These are phyloP conservation scores for Alligator sinensis DNA, from an alignment of 2,113 vertebrate species.

Conservation along the genomic window DNA sequence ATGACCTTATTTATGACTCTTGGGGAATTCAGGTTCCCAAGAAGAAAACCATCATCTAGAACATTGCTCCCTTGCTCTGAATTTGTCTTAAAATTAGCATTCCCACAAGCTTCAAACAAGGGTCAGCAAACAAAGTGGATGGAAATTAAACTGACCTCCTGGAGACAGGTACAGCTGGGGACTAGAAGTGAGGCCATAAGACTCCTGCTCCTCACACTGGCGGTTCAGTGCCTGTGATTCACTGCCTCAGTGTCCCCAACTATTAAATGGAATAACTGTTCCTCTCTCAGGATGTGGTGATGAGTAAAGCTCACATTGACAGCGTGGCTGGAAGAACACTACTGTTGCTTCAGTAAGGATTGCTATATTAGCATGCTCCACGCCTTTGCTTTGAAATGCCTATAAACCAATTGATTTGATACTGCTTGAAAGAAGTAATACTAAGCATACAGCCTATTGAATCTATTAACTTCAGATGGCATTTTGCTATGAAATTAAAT, in stretches of 20 bases:
- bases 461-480: slow-evolving; percentile 49
- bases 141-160: background rate
- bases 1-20: background rate
- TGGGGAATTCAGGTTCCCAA: background rate
- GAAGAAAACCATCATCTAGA: background rate
- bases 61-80: background rate
- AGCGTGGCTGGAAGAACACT: background rate
- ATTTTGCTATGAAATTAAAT: background rate
- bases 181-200: too few species aligned
- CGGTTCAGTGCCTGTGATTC: background rate
- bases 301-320: background rate
- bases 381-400: background rate
- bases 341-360: background rate
- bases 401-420: background rate
- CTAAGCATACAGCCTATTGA: slow-evolving; percentile 43
- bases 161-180: background rate
- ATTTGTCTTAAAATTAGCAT: background rate
- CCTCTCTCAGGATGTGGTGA: background rate
- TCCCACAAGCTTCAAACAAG: background rate
- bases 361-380: background rate
- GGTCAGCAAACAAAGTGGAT: background rate
- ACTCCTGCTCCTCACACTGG: background rate
- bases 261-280: rapidly evolving
- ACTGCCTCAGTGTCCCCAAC: background rate
- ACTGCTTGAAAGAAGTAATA: background rate